phyloP scores from a whole-genome alignment of 2,113 vertebrate genomes.

The Limnothrissa miodon region DNA sequence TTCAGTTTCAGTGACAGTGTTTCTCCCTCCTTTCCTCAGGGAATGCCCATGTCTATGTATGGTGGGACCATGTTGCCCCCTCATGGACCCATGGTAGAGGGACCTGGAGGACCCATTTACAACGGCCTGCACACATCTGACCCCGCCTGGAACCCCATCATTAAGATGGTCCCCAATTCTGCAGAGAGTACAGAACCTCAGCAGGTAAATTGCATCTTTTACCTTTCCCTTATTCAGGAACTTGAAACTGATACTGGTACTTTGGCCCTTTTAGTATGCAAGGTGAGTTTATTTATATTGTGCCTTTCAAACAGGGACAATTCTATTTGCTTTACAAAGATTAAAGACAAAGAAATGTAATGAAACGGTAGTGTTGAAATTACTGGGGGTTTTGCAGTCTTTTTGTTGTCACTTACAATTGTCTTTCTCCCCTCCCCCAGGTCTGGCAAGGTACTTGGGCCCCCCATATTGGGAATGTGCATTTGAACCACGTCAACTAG shows the following conservation, averaged over 20 bases:
- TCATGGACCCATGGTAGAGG: conserved; percentile 91
- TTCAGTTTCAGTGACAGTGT: background rate
- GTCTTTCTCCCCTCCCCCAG: conserved; percentile 64
- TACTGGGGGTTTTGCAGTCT: too few relatives aligned
- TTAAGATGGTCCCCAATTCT: conserved; percentile 97
- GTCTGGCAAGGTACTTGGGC: conserved; percentile 99
- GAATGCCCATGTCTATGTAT: conserved; percentile 96
- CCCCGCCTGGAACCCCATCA: conserved; percentile 95
- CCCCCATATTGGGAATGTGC: conserved; percentile 97
- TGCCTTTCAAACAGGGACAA: too few relatives aligned
- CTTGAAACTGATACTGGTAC: too few relatives aligned
- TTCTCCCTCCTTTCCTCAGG: conserved; percentile 64
- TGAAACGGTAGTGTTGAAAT: too few relatives aligned
- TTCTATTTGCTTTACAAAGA: too few relatives aligned
- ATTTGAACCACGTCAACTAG: conserved; percentile 99
- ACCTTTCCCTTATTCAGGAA: too few relatives aligned
- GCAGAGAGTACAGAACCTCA: conserved; percentile 94
- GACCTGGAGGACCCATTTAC: conserved; percentile 88
- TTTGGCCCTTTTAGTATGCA: too few relatives aligned
- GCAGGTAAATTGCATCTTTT: conserved; percentile 73
- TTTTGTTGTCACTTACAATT: conserved; percentile 49
- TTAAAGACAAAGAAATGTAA: too few relatives aligned
- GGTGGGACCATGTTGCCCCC: conserved; percentile 93
- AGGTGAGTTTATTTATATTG: too few relatives aligned
- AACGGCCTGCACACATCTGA: conserved; percentile 94